phyloP scores from a whole-genome alignment of 2,888 invertebrate genomes.

The Ctenicera cuprea region DNA sequence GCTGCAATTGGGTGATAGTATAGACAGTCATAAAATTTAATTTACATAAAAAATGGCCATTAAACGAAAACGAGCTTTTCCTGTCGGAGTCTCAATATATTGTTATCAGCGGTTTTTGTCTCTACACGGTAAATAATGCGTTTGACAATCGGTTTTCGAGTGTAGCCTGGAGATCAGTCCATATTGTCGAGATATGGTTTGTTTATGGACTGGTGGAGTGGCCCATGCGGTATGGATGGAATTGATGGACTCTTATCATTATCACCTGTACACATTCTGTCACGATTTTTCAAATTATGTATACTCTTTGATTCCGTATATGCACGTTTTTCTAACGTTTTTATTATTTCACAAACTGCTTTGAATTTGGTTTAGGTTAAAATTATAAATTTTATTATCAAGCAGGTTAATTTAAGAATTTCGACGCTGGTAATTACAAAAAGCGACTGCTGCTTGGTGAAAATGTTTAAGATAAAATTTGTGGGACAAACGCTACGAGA shows the following conservation, averaged over 20 bases:
- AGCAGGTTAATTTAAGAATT: too few species aligned
- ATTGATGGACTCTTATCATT: conserved; percentile 56
- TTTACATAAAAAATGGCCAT: not conserved
- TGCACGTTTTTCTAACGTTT: not conserved
- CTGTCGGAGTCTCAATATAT: not conserved
- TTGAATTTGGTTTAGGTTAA: too few species aligned
- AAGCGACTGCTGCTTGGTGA: too few species aligned
- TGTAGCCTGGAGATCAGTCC: conserved; percentile 45
- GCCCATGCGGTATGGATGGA: conserved; percentile 49
- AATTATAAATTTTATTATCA: too few species aligned
- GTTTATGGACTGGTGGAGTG: conserved; percentile 57
- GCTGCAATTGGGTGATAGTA: not conserved
- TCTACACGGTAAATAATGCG: conserved; percentile 29
- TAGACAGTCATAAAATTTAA: not conserved
- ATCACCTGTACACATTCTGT: conserved; percentile 52
- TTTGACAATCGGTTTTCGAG: conserved; percentile 41
- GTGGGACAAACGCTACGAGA: too few species aligned
- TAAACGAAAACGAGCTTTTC: not conserved
- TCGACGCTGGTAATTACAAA: too few species aligned
- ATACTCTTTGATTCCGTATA: conserved; percentile 3
- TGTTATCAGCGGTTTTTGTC: conserved; percentile 12
- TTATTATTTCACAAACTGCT: too few species aligned
- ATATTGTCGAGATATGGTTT: conserved; percentile 55
- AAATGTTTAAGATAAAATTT: too few species aligned
- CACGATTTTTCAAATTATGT: conserved; percentile 30